phyloP scores from a whole-genome alignment of 2,888 invertebrate species.

The Dolichomitus sp. region DNA sequence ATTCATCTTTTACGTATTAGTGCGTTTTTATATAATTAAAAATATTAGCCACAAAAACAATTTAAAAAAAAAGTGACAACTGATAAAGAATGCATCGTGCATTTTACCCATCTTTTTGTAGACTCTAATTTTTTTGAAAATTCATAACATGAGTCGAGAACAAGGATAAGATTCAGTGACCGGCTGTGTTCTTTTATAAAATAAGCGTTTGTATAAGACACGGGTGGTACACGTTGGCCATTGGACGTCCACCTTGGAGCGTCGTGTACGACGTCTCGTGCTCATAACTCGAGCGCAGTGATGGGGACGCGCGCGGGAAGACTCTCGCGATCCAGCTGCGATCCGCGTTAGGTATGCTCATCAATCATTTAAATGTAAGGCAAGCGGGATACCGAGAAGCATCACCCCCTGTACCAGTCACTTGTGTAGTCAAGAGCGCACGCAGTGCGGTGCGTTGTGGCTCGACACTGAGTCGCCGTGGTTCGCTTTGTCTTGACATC shows the following conservation, averaged over 20 bases:
- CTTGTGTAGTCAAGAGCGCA: constrained; percentile 22
- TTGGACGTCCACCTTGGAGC: constrained; percentile 39
- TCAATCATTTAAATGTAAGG: constrained; percentile 85
- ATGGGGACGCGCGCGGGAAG: constrained; percentile 46
- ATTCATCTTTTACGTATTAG: no score
- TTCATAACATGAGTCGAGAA: constrained; percentile 9
- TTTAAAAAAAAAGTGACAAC: no score
- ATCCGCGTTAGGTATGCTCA: constrained; percentile 83
- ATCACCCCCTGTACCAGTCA: constrained; percentile 32
- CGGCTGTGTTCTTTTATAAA: constrained; percentile 41
- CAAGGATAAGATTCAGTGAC: constrained; percentile 22
- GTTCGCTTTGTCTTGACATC: constrained; percentile 83
- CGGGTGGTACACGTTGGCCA: constrained; percentile 57
- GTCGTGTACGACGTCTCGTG: constrained; percentile 53
- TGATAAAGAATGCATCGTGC: no score
- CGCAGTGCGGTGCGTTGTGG: constrained; percentile 40
- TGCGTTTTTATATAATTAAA: no score
- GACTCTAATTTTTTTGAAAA: constrained; percentile 44
- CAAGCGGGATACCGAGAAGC: constrained; percentile 68
- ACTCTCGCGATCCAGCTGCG: constrained; percentile 80
- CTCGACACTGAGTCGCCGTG: constrained; percentile 62
- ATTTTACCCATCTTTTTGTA: constrained; percentile 20
- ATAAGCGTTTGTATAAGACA: constrained; percentile 53
- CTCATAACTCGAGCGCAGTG: constrained; percentile 69
- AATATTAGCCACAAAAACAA: no score